phyloP scores from a whole-genome alignment of 2,113 vertebrate species.

The Rissa tridactyla region DNA sequence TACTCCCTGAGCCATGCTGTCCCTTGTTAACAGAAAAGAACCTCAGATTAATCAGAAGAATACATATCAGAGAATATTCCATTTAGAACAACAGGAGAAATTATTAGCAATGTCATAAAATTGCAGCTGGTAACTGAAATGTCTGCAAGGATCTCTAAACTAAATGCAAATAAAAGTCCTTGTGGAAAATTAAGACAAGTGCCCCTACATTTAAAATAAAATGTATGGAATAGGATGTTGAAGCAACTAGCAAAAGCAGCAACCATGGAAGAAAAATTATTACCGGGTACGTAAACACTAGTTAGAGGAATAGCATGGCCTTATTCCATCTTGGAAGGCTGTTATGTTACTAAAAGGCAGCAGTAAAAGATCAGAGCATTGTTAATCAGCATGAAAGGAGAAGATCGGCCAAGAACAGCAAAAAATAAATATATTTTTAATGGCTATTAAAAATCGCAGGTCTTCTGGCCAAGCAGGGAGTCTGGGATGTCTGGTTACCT shows the following conservation, averaged over 20 bases:
- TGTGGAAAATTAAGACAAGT: neutral
- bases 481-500: constrained; percentile 44
- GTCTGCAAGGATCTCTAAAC: neutral
- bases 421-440: constrained; percentile 47
- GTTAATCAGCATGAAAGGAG: constrained; percentile 56
- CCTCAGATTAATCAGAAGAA: neutral
- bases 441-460: constrained; percentile 11
- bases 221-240: neutral
- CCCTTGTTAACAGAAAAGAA: neutral
- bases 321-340: constrained; percentile 46
- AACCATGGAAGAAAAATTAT: constrained; percentile 36
- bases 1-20: neutral
- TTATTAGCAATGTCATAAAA: neutral
- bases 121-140: neutral
- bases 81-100: neutral
- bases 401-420: constrained; percentile 51
- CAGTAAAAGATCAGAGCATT: constrained; percentile 52
- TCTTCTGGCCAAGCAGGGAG: constrained; percentile 38
- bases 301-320: constrained; percentile 37
- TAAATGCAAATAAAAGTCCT: neutral
- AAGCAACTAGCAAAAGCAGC: constrained; percentile 26
- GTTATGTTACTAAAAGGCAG: constrained; percentile 46
- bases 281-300: constrained; percentile 32
- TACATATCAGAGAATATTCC: neutral
- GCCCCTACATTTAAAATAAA: neutral